These are phyloP conservation scores for Coptotermes formosanus DNA, from an alignment of 1,140 invertebrate genomes.

Conservation along the genomic window DNA sequence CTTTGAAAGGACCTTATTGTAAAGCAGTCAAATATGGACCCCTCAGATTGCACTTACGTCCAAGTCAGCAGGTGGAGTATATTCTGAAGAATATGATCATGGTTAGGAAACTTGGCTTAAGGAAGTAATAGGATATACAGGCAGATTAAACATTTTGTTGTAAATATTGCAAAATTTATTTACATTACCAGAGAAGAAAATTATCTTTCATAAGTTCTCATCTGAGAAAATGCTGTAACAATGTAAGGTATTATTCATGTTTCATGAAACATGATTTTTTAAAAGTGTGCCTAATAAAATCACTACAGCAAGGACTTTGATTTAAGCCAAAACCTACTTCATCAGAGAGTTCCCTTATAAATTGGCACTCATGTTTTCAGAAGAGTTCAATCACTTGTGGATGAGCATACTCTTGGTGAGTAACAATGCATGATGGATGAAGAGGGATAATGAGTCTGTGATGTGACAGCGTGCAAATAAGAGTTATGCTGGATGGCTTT, in stretches of 20 bases:
- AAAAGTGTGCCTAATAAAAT: conserved; percentile 26
- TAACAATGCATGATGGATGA: not conserved
- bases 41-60: too few relatives aligned
- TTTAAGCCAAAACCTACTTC: not conserved
- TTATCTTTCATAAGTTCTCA: conserved; percentile 19
- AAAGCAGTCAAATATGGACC: too few relatives aligned
- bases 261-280: conserved; percentile 12
- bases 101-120: not conserved
- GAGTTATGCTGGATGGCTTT: not conserved
- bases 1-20: too few relatives aligned
- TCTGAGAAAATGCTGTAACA: conserved; percentile 25
- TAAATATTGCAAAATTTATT: conserved; percentile 27
- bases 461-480: not conserved
- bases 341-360: not conserved
- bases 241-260: not conserved
- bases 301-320: not conserved
- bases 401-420: conserved; percentile 1
- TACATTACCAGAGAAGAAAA: conserved; percentile 20
- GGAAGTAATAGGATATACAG: not conserved
- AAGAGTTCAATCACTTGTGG: conserved; percentile 4
- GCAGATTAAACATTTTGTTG: not conserved
- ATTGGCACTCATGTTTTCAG: conserved; percentile 24
- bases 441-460: not conserved
- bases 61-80: too few relatives aligned
- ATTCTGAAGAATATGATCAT: too few relatives aligned